Evolutionary conservation across 2,113 vertebrate genomes (phyloP).

Genomic region (Seriola quinqueradiata): DNA sequence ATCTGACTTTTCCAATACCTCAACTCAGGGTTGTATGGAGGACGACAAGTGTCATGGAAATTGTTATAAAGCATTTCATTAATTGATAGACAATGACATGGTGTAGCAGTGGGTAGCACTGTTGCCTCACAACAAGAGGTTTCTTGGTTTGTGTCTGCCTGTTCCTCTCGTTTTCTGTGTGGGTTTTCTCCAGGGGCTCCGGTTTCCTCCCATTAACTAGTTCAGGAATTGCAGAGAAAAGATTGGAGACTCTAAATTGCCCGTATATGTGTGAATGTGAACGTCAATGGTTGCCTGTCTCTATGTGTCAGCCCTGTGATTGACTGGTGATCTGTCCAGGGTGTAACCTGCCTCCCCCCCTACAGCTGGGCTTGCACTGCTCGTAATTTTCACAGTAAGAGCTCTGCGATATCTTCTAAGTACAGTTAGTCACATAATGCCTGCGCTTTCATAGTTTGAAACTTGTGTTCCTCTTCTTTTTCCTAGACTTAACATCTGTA

Average conservation of each 20-base stretch:
- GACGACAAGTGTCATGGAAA: background rate
- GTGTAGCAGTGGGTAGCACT: no score
- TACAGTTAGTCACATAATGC: background rate
- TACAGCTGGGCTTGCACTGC: background rate
- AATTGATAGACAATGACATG: background rate
- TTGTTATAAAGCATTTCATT: background rate
- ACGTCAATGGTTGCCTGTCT: background rate
- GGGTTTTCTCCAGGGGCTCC: background rate
- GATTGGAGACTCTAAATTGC: background rate
- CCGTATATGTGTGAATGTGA: background rate
- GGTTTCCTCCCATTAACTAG: background rate
- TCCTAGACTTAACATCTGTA: no score
- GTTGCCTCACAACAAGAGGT: no score
- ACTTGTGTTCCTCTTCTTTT: background rate
- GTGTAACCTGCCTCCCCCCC: background rate
- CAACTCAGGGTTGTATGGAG: background rate
- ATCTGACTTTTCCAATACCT: background rate
- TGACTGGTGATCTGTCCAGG: background rate
- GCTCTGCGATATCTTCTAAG: background rate
- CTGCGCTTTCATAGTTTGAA: background rate
- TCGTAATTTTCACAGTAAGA: background rate
- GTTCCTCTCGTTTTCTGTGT: no score
- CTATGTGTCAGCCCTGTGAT: background rate
- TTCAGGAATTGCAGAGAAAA: background rate
- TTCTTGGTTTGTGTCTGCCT: no score